Conservation (phyloP, 2,888 invertebrate genomes). For the Dascillus cervinus region DNA sequence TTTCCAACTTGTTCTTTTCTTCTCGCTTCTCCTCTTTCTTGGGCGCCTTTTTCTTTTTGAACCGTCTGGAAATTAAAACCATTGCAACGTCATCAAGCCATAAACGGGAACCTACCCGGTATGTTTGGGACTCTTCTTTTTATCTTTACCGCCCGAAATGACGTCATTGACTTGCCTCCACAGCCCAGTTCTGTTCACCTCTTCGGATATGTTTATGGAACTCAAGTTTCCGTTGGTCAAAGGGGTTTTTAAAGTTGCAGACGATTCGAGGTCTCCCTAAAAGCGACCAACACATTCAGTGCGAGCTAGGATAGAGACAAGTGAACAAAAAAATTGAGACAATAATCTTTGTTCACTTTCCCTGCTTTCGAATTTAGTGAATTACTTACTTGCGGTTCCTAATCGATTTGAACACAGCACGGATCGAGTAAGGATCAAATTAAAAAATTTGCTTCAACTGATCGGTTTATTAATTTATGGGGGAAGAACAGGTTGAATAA, state of each 20-base stretch:
- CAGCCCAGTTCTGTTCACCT: conserved; percentile 86
- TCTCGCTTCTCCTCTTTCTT: conserved; percentile 60
- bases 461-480: no score
- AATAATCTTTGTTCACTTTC: conserved; percentile 14
- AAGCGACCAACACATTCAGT: no score
- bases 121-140: conserved; percentile 35
- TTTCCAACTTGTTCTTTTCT: conserved; percentile 40
- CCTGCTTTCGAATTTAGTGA: no score
- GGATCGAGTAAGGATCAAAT: no score
- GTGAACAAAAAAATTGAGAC: conserved; percentile 3
- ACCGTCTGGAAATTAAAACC: conserved; percentile 25
- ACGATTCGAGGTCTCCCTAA: conserved; percentile 7
- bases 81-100: not conserved
- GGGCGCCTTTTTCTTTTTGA: conserved; percentile 59
- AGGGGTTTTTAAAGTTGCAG: conserved; percentile 74
- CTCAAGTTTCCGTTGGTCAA: conserved; percentile 78
- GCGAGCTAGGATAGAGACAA: no score
- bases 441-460: no score
- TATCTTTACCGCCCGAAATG: conserved; percentile 44
- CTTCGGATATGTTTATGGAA: conserved; percentile 86
- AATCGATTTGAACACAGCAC: no score
- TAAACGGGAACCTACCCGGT: conserved; percentile 20
- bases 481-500: no score
- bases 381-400: no score
- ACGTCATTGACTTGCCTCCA: conserved; percentile 86